A percentile compares a stretch with the other conserved stretches of the same genome.
phyloP scores from a whole-genome alignment of 2,113 vertebrate genomes.

The Plectropomus leopardus region DNA sequence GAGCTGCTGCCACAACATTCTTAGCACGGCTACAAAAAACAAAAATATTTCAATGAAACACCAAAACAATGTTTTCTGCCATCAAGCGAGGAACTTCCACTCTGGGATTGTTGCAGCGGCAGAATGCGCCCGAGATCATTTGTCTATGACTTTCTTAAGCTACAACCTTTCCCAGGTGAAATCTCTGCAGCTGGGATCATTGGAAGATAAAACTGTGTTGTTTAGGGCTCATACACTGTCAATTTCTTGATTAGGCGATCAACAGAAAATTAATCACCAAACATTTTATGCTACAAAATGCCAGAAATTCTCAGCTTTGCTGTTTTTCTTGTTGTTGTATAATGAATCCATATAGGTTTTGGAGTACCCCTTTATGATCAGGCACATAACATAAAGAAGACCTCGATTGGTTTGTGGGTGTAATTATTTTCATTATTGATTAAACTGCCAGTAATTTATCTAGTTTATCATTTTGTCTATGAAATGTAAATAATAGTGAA shows the following conservation, averaged over 20 bases:
- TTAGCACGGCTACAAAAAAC: slow-evolving; percentile 88
- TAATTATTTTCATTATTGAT: neutral
- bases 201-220: neutral
- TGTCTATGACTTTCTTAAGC: neutral
- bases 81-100: too few relatives aligned
- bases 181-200: too few relatives aligned
- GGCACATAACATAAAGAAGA: neutral
- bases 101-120: neutral
- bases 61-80: neutral
- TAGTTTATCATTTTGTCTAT: too few relatives aligned
- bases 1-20: slow-evolving; percentile 91
- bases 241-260: neutral
- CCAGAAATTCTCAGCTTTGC: too few relatives aligned
- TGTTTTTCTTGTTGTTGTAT: neutral
- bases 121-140: neutral
- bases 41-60: neutral
- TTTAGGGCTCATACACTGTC: neutral
- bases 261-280: neutral
- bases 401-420: neutral
- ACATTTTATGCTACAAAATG: neutral
- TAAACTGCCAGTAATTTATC: too few relatives aligned
- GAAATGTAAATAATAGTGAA: too few relatives aligned
- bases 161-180: too few relatives aligned
- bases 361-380: neutral
- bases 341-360: neutral